phyloP scores from a whole-genome alignment of 1,140 invertebrate genomes.

The Dermatophagoides farinae region DNA sequence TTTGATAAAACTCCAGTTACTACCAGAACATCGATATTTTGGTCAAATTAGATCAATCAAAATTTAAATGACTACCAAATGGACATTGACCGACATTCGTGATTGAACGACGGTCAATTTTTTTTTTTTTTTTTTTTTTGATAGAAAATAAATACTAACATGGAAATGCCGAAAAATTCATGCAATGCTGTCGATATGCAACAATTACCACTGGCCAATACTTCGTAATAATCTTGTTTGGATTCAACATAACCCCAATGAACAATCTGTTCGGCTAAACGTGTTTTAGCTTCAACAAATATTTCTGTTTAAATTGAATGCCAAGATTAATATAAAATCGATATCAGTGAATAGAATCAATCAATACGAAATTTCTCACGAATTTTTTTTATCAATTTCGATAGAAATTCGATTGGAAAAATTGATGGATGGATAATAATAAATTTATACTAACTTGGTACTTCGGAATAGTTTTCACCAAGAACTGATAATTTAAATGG shows the following conservation, averaged over 20 bases:
- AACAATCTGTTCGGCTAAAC: slow-evolving; percentile 32
- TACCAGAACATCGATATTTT: too few relatives aligned
- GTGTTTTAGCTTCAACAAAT: slow-evolving; percentile 32
- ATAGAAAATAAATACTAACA: slow-evolving; percentile 29
- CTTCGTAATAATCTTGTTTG: slow-evolving; percentile 36
- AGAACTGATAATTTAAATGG: slow-evolving; percentile 41
- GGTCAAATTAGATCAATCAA: too few relatives aligned
- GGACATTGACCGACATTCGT: not conserved
- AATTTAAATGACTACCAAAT: too few relatives aligned
- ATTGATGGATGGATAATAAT: not conserved
- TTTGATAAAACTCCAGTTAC: not conserved
- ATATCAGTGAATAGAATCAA: not conserved
- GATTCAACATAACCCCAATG: slow-evolving; percentile 38
- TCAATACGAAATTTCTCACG: not conserved
- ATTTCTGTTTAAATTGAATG: slow-evolving; percentile 21
- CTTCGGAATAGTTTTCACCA: slow-evolving; percentile 36
- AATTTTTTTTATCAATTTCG: not conserved
- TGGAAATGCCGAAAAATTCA: slow-evolving; percentile 53
- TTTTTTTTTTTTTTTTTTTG: not conserved
- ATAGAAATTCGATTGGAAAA: not conserved
- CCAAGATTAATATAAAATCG: not conserved
- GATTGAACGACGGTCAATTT: not conserved
- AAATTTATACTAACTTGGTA: slow-evolving; percentile 26
- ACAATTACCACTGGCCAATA: slow-evolving; percentile 36
- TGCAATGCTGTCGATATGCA: slow-evolving; percentile 49